Conservation (phyloP, 1,140 invertebrate species). For the Acromyrmex echinatior region DNA sequence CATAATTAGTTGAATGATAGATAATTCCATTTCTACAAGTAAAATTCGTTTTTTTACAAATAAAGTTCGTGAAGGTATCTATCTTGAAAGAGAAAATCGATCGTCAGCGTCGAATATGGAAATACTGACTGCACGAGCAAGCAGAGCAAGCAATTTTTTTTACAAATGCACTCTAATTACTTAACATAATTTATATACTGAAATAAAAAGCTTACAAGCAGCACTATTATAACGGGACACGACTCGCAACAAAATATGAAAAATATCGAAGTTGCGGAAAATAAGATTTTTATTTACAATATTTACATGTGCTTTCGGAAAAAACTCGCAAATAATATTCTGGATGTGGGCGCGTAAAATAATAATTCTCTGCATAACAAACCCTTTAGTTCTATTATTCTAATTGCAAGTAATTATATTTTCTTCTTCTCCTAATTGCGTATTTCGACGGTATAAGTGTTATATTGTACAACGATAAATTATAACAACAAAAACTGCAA, state of each 20-base stretch:
- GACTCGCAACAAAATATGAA: slow-evolving; percentile 75
- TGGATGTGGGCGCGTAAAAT: not conserved
- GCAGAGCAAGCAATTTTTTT: slow-evolving; percentile 33
- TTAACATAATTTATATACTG: slow-evolving; percentile 22
- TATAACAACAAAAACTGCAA: not conserved
- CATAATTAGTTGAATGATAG: not conserved
- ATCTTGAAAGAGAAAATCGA: slow-evolving; percentile 14
- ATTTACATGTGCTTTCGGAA: slow-evolving; percentile 71
- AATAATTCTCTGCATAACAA: slow-evolving; percentile 2
- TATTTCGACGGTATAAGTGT: not conserved
- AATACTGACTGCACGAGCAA: slow-evolving; percentile 36
- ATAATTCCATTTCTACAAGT: not conserved
- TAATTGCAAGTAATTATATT: not conserved
- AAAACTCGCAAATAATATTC: not conserved
- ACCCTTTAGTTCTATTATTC: not conserved
- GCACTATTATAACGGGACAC: slow-evolving; percentile 73
- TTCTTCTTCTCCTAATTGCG: slow-evolving; percentile 43
- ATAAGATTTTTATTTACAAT: slow-evolving; percentile 78
- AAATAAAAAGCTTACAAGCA: slow-evolving; percentile 47
- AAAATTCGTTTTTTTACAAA: not conserved
- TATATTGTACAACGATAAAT: not conserved
- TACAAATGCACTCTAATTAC: slow-evolving; percentile 25
- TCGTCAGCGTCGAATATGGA: slow-evolving; percentile 55
- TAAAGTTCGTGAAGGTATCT: not conserved
- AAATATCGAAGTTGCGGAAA: slow-evolving; percentile 41